Percentiles rank a stretch among this genome's conserved stretches.
Evolutionary conservation across 2,888 invertebrate species (phyloP).

Genomic region (Mayetiola destructor): DNA sequence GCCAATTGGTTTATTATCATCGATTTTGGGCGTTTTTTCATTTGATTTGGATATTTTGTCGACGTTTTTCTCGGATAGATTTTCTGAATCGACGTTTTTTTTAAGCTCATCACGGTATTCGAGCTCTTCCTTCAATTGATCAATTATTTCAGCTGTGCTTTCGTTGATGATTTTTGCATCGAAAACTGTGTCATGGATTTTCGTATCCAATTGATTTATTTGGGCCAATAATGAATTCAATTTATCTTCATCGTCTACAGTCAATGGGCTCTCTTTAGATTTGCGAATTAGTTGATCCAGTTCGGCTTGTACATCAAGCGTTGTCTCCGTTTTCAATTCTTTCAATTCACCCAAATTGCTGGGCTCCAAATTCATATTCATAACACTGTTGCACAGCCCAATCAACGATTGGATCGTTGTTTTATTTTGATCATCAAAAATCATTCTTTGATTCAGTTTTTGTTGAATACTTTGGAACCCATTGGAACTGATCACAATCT

Average conservation of each 20-base stretch:
- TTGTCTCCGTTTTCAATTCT: conserved; percentile 15
- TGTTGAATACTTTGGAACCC: no score
- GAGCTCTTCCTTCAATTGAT: conserved; percentile 28
- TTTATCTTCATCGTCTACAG: conserved; percentile 29
- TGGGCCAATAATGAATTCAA: conserved; percentile 39
- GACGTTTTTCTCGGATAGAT: conserved; percentile 19
- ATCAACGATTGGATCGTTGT: neutral
- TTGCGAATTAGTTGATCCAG: conserved; percentile 35
- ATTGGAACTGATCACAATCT: no score
- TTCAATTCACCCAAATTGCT: conserved; percentile 19
- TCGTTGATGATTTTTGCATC: conserved; percentile 20
- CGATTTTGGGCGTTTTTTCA: neutral
- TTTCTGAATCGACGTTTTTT: conserved; percentile 30
- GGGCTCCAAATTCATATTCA: conserved; percentile 24
- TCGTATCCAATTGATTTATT: conserved; percentile 39
- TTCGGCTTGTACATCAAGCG: conserved; percentile 35
- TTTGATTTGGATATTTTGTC: neutral
- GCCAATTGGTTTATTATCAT: neutral
- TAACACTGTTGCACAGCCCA: conserved; percentile 16
- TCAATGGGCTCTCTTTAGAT: conserved; percentile 37
- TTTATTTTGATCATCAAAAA: neutral
- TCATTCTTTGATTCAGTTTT: no score
- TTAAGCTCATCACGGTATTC: conserved; percentile 38
- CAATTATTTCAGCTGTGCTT: conserved; percentile 18
- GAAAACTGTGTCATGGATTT: conserved; percentile 39